Evolutionary conservation across 2,113 vertebrate species (phyloP).

Genomic region (Ptilonorhynchus violaceus): DNA sequence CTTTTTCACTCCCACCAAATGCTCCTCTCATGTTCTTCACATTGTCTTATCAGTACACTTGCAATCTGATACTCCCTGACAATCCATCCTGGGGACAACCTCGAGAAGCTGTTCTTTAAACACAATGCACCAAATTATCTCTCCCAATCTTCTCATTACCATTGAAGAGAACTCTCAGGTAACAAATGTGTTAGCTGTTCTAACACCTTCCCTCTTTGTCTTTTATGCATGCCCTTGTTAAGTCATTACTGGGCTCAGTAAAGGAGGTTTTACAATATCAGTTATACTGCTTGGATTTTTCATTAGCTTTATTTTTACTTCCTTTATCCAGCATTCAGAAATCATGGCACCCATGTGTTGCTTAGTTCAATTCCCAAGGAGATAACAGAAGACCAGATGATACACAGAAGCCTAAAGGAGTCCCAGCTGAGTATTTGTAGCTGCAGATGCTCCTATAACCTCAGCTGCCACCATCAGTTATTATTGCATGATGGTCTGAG

Average conservation of each 20-base stretch:
- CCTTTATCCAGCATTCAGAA: background rate
- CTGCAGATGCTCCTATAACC: background rate
- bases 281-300: background rate
- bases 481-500: background rate
- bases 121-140: background rate
- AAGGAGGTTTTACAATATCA: background rate
- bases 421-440: slow-evolving; percentile 13
- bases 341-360: slow-evolving; percentile 14
- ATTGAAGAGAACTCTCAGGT: background rate
- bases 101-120: background rate
- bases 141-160: slow-evolving; percentile 15
- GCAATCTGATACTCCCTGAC: background rate
- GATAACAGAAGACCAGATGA: slow-evolving; percentile 1
- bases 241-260: background rate
- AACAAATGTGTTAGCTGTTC: slow-evolving; percentile 8
- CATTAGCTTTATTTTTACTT: background rate
- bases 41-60: background rate
- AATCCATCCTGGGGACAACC: background rate
- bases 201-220: background rate
- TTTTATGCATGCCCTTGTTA: background rate
- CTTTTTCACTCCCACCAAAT: background rate
- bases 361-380: background rate
- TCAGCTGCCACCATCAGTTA: slow-evolving; percentile 8
- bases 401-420: background rate
- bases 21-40: background rate